Conservation (phyloP, 2,797 vertebrate species). For the Channallabes apus region DNA sequence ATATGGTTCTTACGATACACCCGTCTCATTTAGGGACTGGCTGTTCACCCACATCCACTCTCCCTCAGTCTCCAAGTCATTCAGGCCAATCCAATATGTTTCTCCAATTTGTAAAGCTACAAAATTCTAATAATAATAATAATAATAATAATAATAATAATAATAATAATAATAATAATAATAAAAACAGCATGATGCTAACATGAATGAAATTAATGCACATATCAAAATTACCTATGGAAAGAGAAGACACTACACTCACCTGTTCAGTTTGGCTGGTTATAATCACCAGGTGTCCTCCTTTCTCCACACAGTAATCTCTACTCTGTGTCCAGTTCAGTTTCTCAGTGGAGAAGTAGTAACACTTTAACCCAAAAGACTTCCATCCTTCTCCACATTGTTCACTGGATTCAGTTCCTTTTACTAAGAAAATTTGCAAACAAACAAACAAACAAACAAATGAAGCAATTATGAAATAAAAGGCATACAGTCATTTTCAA, state of each 20-base stretch:
- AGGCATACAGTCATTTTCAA: no score
- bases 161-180: no score
- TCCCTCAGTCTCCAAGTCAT: conserved; percentile 47
- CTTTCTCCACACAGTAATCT: conserved; percentile 53
- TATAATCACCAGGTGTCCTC: conserved; percentile 48
- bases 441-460: no score
- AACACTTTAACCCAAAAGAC: neutral
- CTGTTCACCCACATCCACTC: conserved; percentile 46
- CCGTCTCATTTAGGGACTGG: neutral
- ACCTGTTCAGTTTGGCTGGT: conserved; percentile 42
- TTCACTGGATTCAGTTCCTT: no score
- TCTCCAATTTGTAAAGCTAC: neutral
- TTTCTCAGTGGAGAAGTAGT: neutral
- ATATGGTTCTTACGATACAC: conserved; percentile 1
- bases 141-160: no score
- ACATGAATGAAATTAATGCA: neutral
- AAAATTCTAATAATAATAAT: conserved; percentile 46
- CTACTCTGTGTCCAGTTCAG: conserved; percentile 12
- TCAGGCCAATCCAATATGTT: conserved; percentile 52
- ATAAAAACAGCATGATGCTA: neutral
- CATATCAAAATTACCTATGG: neutral
- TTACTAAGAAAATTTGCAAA: no score
- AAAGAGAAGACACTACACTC: neutral
- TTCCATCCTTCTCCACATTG: neutral
- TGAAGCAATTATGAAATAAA: no score